phyloP scores from a whole-genome alignment of 2,888 invertebrate species.

The Watsonalla binaria region DNA sequence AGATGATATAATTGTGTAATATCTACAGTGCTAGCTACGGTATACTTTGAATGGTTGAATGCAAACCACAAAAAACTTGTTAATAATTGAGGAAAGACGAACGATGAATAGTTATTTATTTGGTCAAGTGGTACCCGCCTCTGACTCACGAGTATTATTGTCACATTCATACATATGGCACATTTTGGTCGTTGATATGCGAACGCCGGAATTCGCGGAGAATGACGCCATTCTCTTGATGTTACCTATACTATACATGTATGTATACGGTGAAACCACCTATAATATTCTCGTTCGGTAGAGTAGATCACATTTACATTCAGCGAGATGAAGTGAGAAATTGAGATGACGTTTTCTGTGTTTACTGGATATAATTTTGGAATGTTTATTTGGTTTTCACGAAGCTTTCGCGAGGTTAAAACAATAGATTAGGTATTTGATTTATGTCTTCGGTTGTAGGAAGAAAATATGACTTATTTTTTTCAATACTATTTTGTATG shows the following conservation, averaged over 20 bases:
- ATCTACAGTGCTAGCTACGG: too few species aligned
- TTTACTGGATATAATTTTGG: too few species aligned
- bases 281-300: conserved; percentile 11
- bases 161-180: conserved; percentile 62
- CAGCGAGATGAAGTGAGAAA: too few species aligned
- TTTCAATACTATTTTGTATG: too few species aligned
- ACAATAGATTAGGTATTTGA: too few species aligned
- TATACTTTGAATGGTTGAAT: not conserved
- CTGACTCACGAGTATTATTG: conserved; percentile 73
- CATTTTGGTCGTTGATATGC: conserved; percentile 64
- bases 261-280: conserved; percentile 8
- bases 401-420: too few species aligned
- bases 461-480: too few species aligned
- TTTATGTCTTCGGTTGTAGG: too few species aligned
- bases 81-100: conserved; percentile 51
- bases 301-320: not conserved
- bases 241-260: conserved; percentile 15
- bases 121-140: conserved; percentile 60
- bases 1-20: too few species aligned
- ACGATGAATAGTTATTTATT: conserved; percentile 65
- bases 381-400: too few species aligned
- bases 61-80: conserved; percentile 10
- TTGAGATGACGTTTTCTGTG: too few species aligned
- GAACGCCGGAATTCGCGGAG: conserved; percentile 58
- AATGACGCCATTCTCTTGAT: conserved; percentile 69